These are phyloP conservation scores for Camarhynchus parvulus DNA, from an alignment of 2,113 vertebrate genomes.

Conservation along the genomic window DNA sequence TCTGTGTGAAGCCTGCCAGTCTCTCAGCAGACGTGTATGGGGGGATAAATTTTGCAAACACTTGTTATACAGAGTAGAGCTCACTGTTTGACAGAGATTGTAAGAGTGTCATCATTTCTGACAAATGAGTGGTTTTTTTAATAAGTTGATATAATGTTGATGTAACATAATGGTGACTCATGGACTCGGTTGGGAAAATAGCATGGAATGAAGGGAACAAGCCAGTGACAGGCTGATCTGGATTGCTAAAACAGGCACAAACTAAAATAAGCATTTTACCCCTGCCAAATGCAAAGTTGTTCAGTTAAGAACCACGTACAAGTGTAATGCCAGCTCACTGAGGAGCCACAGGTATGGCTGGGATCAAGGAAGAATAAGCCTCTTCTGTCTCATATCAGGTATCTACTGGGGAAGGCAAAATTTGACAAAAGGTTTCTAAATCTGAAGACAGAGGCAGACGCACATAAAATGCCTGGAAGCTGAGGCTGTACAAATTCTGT, in stretches of 20 bases:
- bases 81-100: neutral
- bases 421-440: neutral
- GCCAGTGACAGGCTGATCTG: neutral
- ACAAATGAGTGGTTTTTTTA: neutral
- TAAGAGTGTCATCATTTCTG: neutral
- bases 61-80: neutral
- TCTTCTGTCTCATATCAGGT: neutral
- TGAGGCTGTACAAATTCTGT: neutral
- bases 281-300: neutral
- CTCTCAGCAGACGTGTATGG: neutral
- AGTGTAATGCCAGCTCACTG: neutral
- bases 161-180: neutral
- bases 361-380: neutral
- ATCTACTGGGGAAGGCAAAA: neutral
- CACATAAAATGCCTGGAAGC: neutral
- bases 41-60: neutral
- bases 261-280: neutral
- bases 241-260: neutral
- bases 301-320: neutral
- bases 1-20: neutral
- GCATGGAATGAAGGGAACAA: neutral
- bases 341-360: neutral
- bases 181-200: neutral
- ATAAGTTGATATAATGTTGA: neutral
- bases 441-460: neutral